A percentile compares a stretch with the other conserved stretches of the same genome.
Evolutionary conservation across 2,888 invertebrate species (phyloP).

Genomic region (Eupithecia exiguata): DNA sequence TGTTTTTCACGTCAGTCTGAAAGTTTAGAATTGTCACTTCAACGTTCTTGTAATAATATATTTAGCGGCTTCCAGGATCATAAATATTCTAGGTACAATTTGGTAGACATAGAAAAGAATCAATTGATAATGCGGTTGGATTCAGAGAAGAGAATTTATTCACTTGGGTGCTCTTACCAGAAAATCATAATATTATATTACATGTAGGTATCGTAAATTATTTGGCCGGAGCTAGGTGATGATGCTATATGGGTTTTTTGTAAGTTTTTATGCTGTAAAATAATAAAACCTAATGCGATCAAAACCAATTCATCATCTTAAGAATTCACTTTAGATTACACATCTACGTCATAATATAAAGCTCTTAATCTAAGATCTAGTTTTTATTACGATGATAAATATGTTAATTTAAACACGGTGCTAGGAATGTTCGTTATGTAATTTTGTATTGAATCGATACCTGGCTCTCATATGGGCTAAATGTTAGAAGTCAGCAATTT

Average conservation of each 20-base stretch:
- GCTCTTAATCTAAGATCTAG: slow-evolving; percentile 4
- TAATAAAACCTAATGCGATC: neutral
- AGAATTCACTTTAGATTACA: neutral
- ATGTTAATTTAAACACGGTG: slow-evolving; percentile 19
- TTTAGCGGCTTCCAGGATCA: neutral
- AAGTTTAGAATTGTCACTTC: neutral
- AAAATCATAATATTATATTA: neutral
- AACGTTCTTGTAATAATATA: neutral
- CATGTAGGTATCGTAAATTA: neutral
- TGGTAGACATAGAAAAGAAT: neutral
- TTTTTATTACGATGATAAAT: slow-evolving; percentile 19
- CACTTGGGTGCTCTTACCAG: neutral
- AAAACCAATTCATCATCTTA: neutral
- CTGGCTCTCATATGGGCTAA: neutral
- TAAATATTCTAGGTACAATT: neutral
- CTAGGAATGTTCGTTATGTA: slow-evolving; percentile 16
- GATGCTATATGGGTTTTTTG: neutral
- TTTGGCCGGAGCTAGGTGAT: neutral
- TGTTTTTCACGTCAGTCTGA: neutral
- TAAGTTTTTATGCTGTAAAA: neutral
- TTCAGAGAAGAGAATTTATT: neutral
- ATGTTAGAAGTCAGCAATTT: neutral
- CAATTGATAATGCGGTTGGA: neutral
- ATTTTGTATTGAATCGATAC: slow-evolving; percentile 12
- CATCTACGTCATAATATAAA: neutral